Percentiles rank a stretch among this genome's conserved stretches.
phyloP scores from a whole-genome alignment of 1,140 invertebrate genomes.

The Orius laevigatus region DNA sequence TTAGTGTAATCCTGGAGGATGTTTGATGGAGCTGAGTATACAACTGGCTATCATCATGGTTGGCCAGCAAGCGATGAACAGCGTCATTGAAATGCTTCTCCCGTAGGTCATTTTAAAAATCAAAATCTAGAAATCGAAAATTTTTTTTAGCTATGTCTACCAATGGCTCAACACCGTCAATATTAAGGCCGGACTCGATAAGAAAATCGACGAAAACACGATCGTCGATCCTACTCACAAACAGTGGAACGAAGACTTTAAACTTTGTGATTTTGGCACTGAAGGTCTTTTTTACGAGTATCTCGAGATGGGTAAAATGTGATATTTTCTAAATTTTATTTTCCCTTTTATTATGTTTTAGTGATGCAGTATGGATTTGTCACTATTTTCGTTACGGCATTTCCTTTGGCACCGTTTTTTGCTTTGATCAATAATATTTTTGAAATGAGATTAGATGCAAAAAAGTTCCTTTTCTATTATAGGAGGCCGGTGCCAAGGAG shows the following conservation, averaged over 20 bases:
- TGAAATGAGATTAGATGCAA: slow-evolving; percentile 76
- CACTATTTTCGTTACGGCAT: slow-evolving; percentile 78
- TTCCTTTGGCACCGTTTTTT: slow-evolving; percentile 76
- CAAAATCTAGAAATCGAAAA: slow-evolving; percentile 29
- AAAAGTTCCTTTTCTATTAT: slow-evolving; percentile 48
- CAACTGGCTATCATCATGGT: slow-evolving; percentile 94
- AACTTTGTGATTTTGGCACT: slow-evolving; percentile 73
- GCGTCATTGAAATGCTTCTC: slow-evolving; percentile 66
- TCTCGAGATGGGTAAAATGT: slow-evolving; percentile 77
- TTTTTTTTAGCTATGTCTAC: slow-evolving; percentile 25
- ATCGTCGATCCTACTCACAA: slow-evolving; percentile 24
- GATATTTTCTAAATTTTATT: background rate
- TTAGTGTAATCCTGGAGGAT: slow-evolving; percentile 72
- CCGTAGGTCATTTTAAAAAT: slow-evolving; percentile 30
- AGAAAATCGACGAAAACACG: slow-evolving; percentile 23
- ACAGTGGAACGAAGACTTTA: slow-evolving; percentile 84
- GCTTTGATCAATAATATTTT: slow-evolving; percentile 75
- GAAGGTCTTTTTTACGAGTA: slow-evolving; percentile 91
- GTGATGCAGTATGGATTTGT: slow-evolving; percentile 85
- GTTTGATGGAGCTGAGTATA: slow-evolving; percentile 83
- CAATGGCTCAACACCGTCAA: slow-evolving; percentile 18
- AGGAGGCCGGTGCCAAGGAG: slow-evolving; percentile 66
- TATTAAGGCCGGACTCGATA: slow-evolving; percentile 25
- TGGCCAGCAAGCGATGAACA: slow-evolving; percentile 86
- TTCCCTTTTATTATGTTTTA: slow-evolving; percentile 24